Conservation (phyloP, 2,797 vertebrate species). For the Acipenser oxyrinchus region DNA sequence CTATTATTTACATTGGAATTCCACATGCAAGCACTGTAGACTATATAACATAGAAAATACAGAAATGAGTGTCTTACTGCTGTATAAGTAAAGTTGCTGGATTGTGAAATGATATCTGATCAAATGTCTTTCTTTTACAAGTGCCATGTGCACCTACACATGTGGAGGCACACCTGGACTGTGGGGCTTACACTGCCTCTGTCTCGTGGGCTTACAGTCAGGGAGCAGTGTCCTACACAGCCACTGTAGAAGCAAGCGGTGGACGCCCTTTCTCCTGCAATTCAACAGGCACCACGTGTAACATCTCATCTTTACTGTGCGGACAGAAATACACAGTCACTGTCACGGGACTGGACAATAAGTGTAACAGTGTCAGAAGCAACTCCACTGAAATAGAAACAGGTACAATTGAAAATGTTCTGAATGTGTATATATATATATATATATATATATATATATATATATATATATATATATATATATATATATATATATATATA, state of each 20-base stretch:
- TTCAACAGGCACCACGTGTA: slow-evolving; percentile 46
- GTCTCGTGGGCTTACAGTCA: slow-evolving; percentile 45
- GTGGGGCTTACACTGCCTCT: slow-evolving; percentile 39
- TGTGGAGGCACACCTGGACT: slow-evolving; percentile 45
- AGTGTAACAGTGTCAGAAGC: slow-evolving; percentile 47
- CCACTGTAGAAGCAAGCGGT: slow-evolving; percentile 31
- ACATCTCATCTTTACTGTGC: slow-evolving; percentile 43
- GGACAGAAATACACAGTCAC: slow-evolving; percentile 49
- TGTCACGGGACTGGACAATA: slow-evolving; percentile 36
- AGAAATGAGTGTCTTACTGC: no score
- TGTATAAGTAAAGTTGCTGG: no score
- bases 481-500: no score
- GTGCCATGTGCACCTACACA: slow-evolving; percentile 53
- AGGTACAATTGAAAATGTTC: slow-evolving; percentile 33
- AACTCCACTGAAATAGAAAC: slow-evolving; percentile 40
- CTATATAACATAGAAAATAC: no score
- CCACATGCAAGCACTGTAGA: no score
- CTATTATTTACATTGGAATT: neutral
- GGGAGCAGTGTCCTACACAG: slow-evolving; percentile 41
- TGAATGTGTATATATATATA: no score
- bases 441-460: no score
- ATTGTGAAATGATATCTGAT: no score
- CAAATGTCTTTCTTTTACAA: slow-evolving; percentile 19
- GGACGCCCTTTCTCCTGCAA: slow-evolving; percentile 36
- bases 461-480: no score